A percentile compares a stretch with the other conserved stretches of the same genome.
phyloP scores from a whole-genome alignment of 2,113 vertebrate species.

The Urocitellus parryii region DNA sequence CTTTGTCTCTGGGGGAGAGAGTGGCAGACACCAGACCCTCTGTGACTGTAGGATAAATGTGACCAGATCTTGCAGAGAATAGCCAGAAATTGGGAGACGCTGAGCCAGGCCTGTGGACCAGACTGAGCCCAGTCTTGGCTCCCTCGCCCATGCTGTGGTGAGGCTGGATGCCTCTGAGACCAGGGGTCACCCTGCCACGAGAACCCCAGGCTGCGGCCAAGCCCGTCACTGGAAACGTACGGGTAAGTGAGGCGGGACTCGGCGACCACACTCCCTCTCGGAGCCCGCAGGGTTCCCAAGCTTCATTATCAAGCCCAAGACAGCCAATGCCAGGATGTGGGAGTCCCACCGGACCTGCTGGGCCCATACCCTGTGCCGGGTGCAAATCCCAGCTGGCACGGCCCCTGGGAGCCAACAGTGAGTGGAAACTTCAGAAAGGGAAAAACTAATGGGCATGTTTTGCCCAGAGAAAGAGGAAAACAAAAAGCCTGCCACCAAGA shows the following conservation, averaged over 20 bases:
- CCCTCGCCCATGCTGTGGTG: background rate
- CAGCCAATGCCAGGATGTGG: background rate
- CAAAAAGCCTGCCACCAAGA: slow-evolving; percentile 21
- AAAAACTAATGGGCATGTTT: slow-evolving; percentile 73
- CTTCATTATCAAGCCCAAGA: slow-evolving; percentile 32
- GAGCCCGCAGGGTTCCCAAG: background rate
- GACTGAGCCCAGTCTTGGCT: background rate
- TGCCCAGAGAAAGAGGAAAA: slow-evolving; percentile 65
- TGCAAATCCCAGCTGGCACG: slow-evolving; percentile 33
- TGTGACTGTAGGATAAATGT: background rate
- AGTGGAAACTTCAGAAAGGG: slow-evolving; percentile 76
- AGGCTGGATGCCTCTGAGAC: background rate
- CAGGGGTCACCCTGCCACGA: background rate
- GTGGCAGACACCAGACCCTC: background rate
- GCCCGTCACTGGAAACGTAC: background rate
- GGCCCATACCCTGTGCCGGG: background rate
- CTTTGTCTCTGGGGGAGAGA: no score
- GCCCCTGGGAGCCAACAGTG: slow-evolving; percentile 55
- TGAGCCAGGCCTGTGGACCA: background rate
- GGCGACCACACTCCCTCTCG: background rate
- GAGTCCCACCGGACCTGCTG: background rate
- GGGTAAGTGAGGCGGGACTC: background rate
- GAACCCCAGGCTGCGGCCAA: background rate
- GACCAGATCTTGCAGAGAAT: background rate
- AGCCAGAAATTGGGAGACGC: background rate